phyloP scores from a whole-genome alignment of 2,113 vertebrate species.

The Triplophysa siluroides region DNA sequence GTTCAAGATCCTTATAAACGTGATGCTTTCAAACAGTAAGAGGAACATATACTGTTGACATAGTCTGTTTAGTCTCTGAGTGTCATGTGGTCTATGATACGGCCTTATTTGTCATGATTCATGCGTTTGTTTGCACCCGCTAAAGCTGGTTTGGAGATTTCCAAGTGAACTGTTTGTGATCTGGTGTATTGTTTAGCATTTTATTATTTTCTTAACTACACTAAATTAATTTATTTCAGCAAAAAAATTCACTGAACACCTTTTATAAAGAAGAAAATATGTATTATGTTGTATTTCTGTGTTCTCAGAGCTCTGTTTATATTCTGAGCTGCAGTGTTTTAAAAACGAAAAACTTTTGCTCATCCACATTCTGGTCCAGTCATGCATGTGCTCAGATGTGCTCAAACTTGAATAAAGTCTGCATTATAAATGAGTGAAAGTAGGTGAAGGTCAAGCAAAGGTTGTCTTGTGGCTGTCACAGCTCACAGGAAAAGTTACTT shows the following conservation, averaged over 20 bases:
- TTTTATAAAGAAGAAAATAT: not conserved
- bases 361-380: constrained; percentile 9
- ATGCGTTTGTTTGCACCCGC: not conserved
- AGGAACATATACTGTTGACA: not conserved
- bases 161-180: no score
- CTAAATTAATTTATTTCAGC: not conserved
- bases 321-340: not conserved
- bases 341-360: not conserved
- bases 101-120: not conserved
- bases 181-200: not conserved
- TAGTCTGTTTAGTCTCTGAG: not conserved
- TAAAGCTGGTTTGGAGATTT: not conserved
- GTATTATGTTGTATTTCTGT: not conserved
- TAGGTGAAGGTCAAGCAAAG: constrained; percentile 11
- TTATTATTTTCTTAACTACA: not conserved
- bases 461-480: not conserved
- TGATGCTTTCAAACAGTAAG: not conserved
- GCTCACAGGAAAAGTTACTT: not conserved
- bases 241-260: not conserved
- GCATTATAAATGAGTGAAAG: constrained; percentile 37
- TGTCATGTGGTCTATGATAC: not conserved
- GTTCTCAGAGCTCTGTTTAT: not conserved
- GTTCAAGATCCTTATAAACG: not conserved
- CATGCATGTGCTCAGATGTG: not conserved
- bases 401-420: constrained; percentile 45